These are phyloP conservation scores for Drosophila putrida DNA, from an alignment of 2,888 invertebrate genomes.

Conservation along the genomic window DNA sequence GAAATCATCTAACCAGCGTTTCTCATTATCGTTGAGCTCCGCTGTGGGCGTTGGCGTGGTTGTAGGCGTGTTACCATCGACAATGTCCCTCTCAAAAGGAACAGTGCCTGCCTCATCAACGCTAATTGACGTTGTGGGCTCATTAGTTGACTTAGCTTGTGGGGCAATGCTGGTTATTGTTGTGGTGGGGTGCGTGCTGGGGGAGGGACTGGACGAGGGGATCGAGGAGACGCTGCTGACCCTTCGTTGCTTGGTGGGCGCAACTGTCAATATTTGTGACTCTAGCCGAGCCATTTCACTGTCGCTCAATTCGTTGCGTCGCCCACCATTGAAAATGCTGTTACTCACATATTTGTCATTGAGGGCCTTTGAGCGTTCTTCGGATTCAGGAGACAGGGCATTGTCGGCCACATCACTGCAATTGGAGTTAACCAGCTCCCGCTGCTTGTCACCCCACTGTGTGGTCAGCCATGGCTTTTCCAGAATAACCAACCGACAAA, in stretches of 20 bases:
- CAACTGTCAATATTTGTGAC: slow-evolving; percentile 78
- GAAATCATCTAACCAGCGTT: slow-evolving; percentile 83
- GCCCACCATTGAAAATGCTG: slow-evolving; percentile 82
- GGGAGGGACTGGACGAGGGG: not conserved
- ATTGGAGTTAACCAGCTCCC: slow-evolving; percentile 88
- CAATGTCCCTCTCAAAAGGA: slow-evolving; percentile 15
- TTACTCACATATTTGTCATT: slow-evolving; percentile 83
- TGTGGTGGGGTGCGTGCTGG: slow-evolving; percentile 22
- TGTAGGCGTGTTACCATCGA: slow-evolving; percentile 30
- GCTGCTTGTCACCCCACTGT: slow-evolving; percentile 87
- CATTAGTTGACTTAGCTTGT: slow-evolving; percentile 58
- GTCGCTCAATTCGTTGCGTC: slow-evolving; percentile 80
- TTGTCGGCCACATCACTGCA: slow-evolving; percentile 86
- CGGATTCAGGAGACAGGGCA: slow-evolving; percentile 44
- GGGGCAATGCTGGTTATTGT: slow-evolving; percentile 13
- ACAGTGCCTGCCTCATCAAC: slow-evolving; percentile 57
- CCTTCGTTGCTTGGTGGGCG: slow-evolving; percentile 46
- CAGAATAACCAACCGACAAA: slow-evolving; percentile 88
- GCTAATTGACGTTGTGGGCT: slow-evolving; percentile 65
- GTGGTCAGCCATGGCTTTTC: slow-evolving; percentile 89
- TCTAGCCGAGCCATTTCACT: slow-evolving; percentile 82
- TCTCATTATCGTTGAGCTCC: slow-evolving; percentile 80
- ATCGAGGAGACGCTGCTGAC: slow-evolving; percentile 24
- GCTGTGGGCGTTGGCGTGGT: slow-evolving; percentile 55
- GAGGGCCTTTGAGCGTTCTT: slow-evolving; percentile 60